These are phyloP conservation scores for Drosophila arawakana DNA, from an alignment of 1,140 invertebrate species.

Conservation along the genomic window DNA sequence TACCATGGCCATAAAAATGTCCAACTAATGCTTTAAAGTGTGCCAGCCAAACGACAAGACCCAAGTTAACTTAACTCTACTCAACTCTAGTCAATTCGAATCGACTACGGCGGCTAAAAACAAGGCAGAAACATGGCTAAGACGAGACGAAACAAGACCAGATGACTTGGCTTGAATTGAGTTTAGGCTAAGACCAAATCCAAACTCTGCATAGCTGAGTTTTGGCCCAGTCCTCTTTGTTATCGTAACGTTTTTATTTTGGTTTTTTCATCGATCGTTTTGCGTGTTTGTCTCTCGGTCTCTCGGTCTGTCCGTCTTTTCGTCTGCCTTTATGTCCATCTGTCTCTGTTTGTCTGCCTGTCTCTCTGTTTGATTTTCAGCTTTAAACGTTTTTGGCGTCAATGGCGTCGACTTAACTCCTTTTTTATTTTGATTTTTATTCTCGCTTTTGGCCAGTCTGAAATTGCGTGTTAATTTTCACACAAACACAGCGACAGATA, in stretches of 20 bases:
- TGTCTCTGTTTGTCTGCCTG: conserved; percentile 47
- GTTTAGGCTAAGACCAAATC: conserved; percentile 9
- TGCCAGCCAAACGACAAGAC: conserved; percentile 65
- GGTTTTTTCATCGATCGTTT: conserved; percentile 71
- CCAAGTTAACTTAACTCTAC: conserved; percentile 30
- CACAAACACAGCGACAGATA: conserved; percentile 56
- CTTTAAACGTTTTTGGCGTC: conserved; percentile 58
- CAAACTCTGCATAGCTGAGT: conserved; percentile 19
- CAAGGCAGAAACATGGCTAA: not conserved
- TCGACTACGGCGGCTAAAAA: conserved; percentile 16
- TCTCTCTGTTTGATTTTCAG: conserved; percentile 75
- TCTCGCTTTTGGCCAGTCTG: conserved; percentile 47
- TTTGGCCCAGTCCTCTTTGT: not conserved
- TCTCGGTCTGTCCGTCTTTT: conserved; percentile 53
- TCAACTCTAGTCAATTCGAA: conserved; percentile 32
- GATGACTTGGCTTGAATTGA: conserved; percentile 33
- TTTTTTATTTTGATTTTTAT: conserved; percentile 70
- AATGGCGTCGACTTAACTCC: conserved; percentile 47
- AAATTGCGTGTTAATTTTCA: conserved; percentile 82
- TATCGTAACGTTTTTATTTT: conserved; percentile 32
- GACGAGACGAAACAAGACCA: conserved; percentile 9
- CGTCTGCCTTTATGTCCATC: conserved; percentile 33
- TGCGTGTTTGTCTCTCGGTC: conserved; percentile 42
- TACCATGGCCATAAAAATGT: conserved; percentile 82
- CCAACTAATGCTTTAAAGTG: conserved; percentile 83